Base-by-base conservation (phyloP, 2,888 invertebrate genomes). In the Drepanosiphum platanoidis region DNA sequence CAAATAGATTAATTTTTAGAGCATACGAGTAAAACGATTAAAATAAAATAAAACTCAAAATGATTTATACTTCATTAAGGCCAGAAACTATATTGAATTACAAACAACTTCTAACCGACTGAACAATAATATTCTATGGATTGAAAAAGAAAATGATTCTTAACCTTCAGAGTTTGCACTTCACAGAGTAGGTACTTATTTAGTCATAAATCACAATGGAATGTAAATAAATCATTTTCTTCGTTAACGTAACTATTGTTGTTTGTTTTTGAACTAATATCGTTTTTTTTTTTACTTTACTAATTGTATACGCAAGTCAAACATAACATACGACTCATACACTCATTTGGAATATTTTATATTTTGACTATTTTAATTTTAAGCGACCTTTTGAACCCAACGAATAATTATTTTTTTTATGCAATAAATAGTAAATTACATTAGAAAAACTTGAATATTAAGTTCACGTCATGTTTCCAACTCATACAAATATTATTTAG, bases 161-260 rank as follows among this genome's bases (percentile, higher is more conserved):
- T 81, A 81, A 81, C 81, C 81, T 81, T 81, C 81, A 32, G 58
- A 22, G 34, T 32, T 22, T 52, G 52, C 74, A 39, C 11, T 18
- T 30, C 5, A 42, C 13, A 27, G n/a, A 34, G 18, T 34, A n/a
- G 32, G 11, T 11, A 22, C 9, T 36, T 79, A 79, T 79, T 46
- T 68, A 68, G 42, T 46, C 32, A 68, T 15, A 32, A 13, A 30
- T 32, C n/a, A 66, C 4, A 79, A 66, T 68, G 68, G 15, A 22
- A 66, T 66, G 32, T 27, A 68, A 70, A 70, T 58, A 34, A 80
- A 46, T 18, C 3, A 58, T 80, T 58, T 71, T 36, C 58, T 71
- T 71, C 71, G 18, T 71, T 71, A 71, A 58, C 22, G 30, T 15
- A 3, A 30, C 58, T 27, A 22, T 80, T 71, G 70, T 71, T 71